Evolutionary conservation across 2,888 invertebrate species (phyloP), one percentile per base, ranked within the genome.

Genomic region (Eristalis tenax): DNA sequence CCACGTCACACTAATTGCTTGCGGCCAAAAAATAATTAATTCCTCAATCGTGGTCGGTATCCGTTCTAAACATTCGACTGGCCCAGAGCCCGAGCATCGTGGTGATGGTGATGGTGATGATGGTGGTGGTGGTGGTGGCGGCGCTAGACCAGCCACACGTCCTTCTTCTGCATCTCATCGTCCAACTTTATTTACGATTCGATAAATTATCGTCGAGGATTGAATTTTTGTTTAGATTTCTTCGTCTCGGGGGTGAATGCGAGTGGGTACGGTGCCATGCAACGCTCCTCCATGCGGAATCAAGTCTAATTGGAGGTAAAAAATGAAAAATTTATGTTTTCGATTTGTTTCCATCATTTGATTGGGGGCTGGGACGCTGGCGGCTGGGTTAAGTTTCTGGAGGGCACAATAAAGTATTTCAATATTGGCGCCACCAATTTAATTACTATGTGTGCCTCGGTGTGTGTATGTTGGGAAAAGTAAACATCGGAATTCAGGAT

Each of bases 171-270:
- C 85, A 77, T 76, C 85, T 82, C 81, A 86, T 83, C 83, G 73
- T 76, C 68, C 83, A 83, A 73, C 76, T 87, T 87, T 87, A 87
- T 87, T 87, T 87, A 87, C 83, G 87, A 83, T 87, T 83, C 87
- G 79, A 87, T 87, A 87, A 87, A 87, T 87, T 83, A 87, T 83
- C 79, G 63, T 57, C 69, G 83, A 61, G 75, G 83, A 79, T 57
- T 87, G 83, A 78, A 83, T 75, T 66, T 85, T 82, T 87, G 86
- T 87, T 87, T 87, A 87, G 86, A 87, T 79, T 79, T 83, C 26
- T 74, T 61, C 68, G 40, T 80, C 65, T 38, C 40, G n/a, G 32
- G 61, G 63, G 80, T 68, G 70, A 38, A 70, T 66, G 65, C 66
- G 43, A 38, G 26, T 22, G 35, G 4, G 13, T 40, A 10, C 10